Evolutionary conservation across 2,797 vertebrate genomes (phyloP), one percentile per base, ranked within the genome.

Genomic region (Rhinatrema bivittatum): DNA sequence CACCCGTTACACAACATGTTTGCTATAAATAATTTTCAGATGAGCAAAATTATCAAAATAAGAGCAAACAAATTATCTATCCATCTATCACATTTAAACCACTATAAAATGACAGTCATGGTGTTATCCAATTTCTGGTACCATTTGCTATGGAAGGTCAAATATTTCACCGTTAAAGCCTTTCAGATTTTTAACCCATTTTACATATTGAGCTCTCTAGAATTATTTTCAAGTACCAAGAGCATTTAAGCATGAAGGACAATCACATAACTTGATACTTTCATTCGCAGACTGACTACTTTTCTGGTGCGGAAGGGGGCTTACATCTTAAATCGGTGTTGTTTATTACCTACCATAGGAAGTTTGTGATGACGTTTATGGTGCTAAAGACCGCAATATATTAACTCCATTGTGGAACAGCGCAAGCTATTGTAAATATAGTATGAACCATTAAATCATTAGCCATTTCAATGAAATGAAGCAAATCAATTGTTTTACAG

Each of bases 391-490:
- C 67, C 75, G 60, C 68, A 71, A 76, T 75, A 69, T 65, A 78
- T 78, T 79, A 78, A 68, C 71, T 75, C 73, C 65, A 67, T 29
- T 58, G 70, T 68, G 61, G 61, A 81, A 68, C 63, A 68, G 74
- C 70, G 70, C 66, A 74, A 78, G 78, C 67, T 71, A 56, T 67
- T 74, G 81, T 81, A 82, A 81, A 86, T 81, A 84, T 24, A 39
- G 46, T 50, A 50, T 62, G 76, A 82, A 74, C 76, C 78, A 79
- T 82, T 79, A 81, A 84, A 83, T 77, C 79, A 82, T 65, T 62
- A 72, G 74, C 81, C 80, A 76, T 82, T 81, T 81, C 79, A 80
- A 81, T 74, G 80, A 79, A 86, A 82, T 78, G 80, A 80, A 79
- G 76, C 82, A 81, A 81, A 78, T 77, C 77, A 73, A 78, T 78